Evolutionary conservation across 2,888 invertebrate species (phyloP).

Genomic region (Lasioglossum figueresi): DNA sequence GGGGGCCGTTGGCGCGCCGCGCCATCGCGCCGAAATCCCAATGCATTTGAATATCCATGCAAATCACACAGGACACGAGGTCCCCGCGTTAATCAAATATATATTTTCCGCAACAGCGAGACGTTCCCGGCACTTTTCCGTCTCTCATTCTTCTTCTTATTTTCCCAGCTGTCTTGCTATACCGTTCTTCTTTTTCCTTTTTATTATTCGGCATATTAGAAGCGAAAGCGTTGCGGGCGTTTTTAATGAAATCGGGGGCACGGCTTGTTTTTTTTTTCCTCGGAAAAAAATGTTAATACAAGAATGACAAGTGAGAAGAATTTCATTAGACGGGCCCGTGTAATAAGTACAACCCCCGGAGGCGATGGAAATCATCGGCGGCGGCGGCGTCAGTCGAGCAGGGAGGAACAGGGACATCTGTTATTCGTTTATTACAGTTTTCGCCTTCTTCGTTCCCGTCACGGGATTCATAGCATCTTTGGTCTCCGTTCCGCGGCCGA

Average conservation of each 20-base stretch:
- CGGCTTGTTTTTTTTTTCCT: slow-evolving; percentile 20
- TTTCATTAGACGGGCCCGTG: slow-evolving; percentile 47
- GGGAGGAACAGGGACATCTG: slow-evolving; percentile 35
- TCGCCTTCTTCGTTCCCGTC: not conserved
- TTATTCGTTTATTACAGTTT: slow-evolving; percentile 35
- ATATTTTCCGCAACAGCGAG: slow-evolving; percentile 19
- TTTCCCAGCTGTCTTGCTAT: too few relatives aligned
- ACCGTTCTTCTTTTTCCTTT: not conserved
- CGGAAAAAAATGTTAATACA: slow-evolving; percentile 54
- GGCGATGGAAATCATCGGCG: slow-evolving; percentile 44
- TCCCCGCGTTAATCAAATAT: slow-evolving; percentile 18
- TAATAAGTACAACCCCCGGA: slow-evolving; percentile 47
- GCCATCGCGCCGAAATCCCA: not conserved
- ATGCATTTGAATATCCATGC: not conserved
- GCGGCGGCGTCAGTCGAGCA: too few relatives aligned
- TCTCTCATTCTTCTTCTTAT: not conserved
- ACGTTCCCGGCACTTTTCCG: slow-evolving; percentile 3
- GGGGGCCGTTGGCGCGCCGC: not conserved
- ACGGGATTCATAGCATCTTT: not conserved
- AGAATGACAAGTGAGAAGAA: slow-evolving; percentile 55
- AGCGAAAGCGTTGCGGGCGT: slow-evolving; percentile 39
- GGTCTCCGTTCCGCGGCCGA: not conserved
- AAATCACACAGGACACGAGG: slow-evolving; percentile 18
- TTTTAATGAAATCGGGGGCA: slow-evolving; percentile 49
- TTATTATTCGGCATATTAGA: slow-evolving; percentile 34